Conservation (phyloP, 2,888 invertebrate genomes). For the Archips xylosteana region DNA sequence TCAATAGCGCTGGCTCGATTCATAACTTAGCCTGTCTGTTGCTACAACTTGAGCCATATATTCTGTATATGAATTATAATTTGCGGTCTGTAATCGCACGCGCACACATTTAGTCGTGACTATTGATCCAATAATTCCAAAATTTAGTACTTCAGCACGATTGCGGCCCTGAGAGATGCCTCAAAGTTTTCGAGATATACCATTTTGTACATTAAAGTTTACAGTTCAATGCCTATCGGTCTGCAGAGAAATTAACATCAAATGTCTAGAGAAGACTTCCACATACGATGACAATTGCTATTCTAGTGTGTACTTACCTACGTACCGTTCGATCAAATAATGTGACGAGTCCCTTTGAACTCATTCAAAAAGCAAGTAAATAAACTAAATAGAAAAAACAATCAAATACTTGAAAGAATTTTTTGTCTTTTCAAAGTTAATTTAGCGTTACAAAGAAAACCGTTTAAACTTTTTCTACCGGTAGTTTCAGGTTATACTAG, state of each 20-base stretch:
- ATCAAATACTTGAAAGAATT: too few species aligned
- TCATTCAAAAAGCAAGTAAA: not conserved
- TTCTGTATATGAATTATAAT: slow-evolving; percentile 8
- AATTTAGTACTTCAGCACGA: slow-evolving; percentile 9
- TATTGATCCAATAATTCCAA: slow-evolving; percentile 9
- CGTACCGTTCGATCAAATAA: not conserved
- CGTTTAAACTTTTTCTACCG: not conserved
- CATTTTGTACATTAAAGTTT: slow-evolving; percentile 2
- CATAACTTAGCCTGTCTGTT: not conserved
- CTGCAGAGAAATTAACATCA: not conserved
- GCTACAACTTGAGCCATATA: slow-evolving; percentile 3
- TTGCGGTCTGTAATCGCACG: slow-evolving; percentile 1
- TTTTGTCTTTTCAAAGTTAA: too few species aligned
- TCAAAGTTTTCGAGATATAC: not conserved
- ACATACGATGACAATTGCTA: not conserved
- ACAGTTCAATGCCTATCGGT: slow-evolving; percentile 1
- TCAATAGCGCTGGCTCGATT: not conserved
- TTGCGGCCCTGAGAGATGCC: not conserved
- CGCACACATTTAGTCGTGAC: slow-evolving; percentile 11
- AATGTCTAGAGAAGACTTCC: not conserved
- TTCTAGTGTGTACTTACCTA: not conserved
- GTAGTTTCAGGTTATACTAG: too few species aligned
- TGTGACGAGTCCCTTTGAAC: not conserved
- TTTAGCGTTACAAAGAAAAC: too few species aligned
- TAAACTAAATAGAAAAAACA: not conserved